These are phyloP conservation scores for Bubalus kerabau DNA, from an alignment of 2,113 vertebrate species.

Conservation along the genomic window DNA sequence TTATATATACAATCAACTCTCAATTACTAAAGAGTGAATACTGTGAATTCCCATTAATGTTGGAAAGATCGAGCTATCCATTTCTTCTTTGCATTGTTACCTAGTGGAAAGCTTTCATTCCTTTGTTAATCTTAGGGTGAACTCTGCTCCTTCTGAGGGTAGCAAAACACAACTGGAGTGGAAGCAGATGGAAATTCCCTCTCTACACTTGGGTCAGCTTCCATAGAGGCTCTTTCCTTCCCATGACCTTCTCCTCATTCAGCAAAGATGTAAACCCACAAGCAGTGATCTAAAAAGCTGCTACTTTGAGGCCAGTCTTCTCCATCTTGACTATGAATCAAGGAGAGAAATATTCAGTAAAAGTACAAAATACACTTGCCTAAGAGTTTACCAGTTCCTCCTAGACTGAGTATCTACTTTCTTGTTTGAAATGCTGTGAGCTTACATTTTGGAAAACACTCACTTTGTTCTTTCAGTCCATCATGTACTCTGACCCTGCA, in stretches of 20 bases:
- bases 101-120: background rate
- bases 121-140: background rate
- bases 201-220: background rate
- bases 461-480: background rate
- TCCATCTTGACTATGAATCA: background rate
- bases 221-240: background rate
- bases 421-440: background rate
- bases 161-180: background rate
- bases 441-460: background rate
- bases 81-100: background rate
- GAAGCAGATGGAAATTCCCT: background rate
- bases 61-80: background rate
- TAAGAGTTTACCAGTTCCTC: background rate
- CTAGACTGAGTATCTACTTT: background rate
- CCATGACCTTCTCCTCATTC: background rate
- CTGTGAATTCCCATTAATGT: background rate
- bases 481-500: background rate
- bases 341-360: background rate
- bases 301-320: background rate
- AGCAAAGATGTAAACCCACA: background rate
- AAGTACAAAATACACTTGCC: background rate
- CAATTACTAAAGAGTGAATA: conserved; percentile 26
- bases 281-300: background rate
- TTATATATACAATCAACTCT: conserved; percentile 42
- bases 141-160: background rate